A percentile compares a stretch with the other conserved stretches of the same genome.
Conservation (phyloP, 2,113 vertebrate genomes). For the human (Homo sapiens) region DNA sequence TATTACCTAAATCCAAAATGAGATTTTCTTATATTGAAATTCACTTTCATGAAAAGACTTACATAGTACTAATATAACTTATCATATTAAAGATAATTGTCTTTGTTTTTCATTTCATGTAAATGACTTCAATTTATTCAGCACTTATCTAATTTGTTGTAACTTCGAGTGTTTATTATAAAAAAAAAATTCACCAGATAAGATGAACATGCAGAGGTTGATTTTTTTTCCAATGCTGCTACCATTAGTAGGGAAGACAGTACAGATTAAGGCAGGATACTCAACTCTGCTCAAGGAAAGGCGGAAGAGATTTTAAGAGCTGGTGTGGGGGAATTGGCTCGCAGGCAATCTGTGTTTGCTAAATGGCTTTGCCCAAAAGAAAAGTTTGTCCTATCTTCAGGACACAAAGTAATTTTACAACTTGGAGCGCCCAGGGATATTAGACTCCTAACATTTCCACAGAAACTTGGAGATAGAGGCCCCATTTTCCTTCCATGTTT, state of each 20-base stretch:
- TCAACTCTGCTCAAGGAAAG: neutral
- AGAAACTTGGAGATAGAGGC: neutral
- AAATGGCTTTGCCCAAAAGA: neutral
- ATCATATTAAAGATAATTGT: neutral
- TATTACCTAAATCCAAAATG: conserved; percentile 64
- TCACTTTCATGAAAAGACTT: conserved; percentile 52
- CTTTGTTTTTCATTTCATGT: conserved; percentile 50
- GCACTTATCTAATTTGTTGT: conserved; percentile 49
- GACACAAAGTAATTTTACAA: neutral
- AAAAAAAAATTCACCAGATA: neutral
- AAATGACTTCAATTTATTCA: neutral
- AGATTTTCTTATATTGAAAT: conserved; percentile 55
- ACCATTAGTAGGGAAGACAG: neutral
- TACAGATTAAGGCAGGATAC: neutral
- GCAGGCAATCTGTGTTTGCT: neutral
- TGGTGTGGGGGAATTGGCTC: neutral
- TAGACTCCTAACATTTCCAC: neutral
- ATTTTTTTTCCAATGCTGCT: neutral
- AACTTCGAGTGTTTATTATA: neutral
- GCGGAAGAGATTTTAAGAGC: neutral
- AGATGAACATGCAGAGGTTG: neutral
- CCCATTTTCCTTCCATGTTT: neutral
- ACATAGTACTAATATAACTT: conserved; percentile 21
- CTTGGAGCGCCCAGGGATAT: neutral
- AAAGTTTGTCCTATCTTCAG: neutral